phyloP scores from a whole-genome alignment of 1,140 invertebrate genomes.

The Drosophila subobscura region DNA sequence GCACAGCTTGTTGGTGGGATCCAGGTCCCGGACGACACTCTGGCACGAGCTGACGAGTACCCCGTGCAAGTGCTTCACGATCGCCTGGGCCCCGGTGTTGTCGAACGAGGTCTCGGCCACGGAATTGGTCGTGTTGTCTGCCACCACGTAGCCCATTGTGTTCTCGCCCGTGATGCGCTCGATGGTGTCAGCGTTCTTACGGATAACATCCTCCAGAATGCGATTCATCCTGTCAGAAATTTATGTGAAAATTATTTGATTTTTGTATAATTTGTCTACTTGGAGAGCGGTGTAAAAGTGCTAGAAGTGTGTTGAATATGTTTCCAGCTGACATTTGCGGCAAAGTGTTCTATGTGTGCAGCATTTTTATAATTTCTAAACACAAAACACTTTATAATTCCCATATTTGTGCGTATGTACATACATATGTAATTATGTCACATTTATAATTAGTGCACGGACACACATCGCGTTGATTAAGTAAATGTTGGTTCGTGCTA shows the following conservation, averaged over 20 bases:
- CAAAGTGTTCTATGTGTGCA: neutral
- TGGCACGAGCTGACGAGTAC: conserved; percentile 50
- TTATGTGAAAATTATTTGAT: neutral
- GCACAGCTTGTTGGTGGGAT: conserved; percentile 62
- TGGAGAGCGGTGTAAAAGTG: neutral
- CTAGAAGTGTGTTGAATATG: neutral
- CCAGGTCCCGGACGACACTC: conserved; percentile 69
- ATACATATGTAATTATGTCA: conserved; percentile 8
- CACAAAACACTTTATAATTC: neutral
- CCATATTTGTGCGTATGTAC: neutral
- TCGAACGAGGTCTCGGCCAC: conserved; percentile 70
- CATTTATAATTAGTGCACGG: conserved; percentile 32
- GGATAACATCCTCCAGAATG: conserved; percentile 62
- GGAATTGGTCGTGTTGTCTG: conserved; percentile 58
- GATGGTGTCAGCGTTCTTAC: conserved; percentile 33
- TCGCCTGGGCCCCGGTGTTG: conserved; percentile 70
- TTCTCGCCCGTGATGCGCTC: conserved; percentile 70
- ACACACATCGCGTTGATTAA: conserved; percentile 38
- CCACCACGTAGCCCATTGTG: conserved; percentile 62
- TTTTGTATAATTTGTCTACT: neutral
- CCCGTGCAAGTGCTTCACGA: conserved; percentile 66
- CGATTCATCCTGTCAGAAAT: conserved; percentile 51
- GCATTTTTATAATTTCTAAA: too few relatives aligned
- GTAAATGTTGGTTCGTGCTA: conserved; percentile 16
- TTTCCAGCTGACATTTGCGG: neutral